Evolutionary conservation across 2,113 vertebrate species (phyloP).

Genomic region (Cyphomyrus plagiostoma): DNA sequence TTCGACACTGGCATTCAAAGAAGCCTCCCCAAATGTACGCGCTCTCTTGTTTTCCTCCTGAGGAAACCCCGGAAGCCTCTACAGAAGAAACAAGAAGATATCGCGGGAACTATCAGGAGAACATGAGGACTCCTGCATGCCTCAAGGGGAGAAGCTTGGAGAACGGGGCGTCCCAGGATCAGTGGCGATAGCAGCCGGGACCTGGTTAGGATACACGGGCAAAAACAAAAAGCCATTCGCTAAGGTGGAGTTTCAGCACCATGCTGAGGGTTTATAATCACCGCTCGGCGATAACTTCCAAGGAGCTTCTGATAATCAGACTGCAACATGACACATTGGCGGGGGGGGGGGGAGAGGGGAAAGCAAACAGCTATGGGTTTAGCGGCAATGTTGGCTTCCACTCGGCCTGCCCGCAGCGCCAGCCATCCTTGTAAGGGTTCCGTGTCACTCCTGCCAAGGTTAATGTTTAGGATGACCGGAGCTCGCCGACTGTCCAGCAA

Average conservation of each 20-base stretch:
- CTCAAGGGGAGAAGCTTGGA: not conserved
- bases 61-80: conserved; percentile 39
- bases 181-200: not conserved
- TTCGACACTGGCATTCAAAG: conserved; percentile 33
- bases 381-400: not conserved
- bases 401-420: not conserved
- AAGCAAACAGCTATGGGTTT: not conserved
- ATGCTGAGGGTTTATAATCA: not conserved
- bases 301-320: conserved; percentile 10
- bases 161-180: not conserved
- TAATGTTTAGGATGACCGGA: conserved; percentile 51
- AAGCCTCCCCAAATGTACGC: conserved; percentile 5
- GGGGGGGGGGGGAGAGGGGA: too few relatives aligned
- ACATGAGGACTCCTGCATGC: not conserved
- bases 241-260: not conserved
- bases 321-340: not conserved
- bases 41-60: conserved; percentile 1
- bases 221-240: not conserved
- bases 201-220: not conserved
- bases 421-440: not conserved
- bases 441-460: not conserved
- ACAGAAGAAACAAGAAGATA: conserved; percentile 27
- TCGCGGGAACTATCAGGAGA: conserved; percentile 37
- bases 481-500: conserved; percentile 45
- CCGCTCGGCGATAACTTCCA: not conserved